Conservation (phyloP, 2,113 vertebrate species). For the Lycaon pictus region DNA sequence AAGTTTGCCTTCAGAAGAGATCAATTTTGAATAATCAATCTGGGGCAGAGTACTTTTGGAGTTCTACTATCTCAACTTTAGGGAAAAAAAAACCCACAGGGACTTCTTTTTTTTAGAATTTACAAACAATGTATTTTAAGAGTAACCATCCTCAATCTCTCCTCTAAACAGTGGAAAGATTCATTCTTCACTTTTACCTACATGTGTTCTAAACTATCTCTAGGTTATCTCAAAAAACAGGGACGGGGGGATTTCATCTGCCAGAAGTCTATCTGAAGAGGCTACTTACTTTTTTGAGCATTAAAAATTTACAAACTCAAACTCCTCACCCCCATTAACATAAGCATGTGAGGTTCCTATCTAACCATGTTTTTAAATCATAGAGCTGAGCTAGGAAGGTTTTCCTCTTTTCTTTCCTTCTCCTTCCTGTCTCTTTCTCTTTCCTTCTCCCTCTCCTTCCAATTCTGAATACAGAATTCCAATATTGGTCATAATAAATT, state of each 20-base stretch:
- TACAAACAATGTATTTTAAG: not conserved
- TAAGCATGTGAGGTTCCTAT: not conserved
- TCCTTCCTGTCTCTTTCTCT: not conserved
- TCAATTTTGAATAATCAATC: slow-evolving; percentile 36
- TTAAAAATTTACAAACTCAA: not conserved
- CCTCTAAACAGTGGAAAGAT: not conserved
- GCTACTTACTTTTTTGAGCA: not conserved
- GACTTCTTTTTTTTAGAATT: not conserved
- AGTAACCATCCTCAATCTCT: not conserved
- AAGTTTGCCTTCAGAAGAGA: not conserved
- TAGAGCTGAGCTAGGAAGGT: not conserved
- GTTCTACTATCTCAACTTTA: not conserved
- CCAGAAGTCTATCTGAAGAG: not conserved
- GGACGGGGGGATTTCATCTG: not conserved
- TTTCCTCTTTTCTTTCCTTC: not conserved
- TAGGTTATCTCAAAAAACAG: not conserved
- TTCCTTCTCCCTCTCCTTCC: not conserved
- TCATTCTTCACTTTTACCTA: not conserved
- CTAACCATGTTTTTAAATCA: not conserved
- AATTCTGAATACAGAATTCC: slow-evolving; percentile 18
- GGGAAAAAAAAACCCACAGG: rapidly evolving
- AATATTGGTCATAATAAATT: not conserved
- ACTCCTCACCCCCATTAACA: not conserved
- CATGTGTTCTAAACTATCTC: not conserved
- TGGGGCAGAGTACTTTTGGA: not conserved